Evolutionary conservation across 2,113 vertebrate species (phyloP).

Genomic region (Peromyscus californicus): DNA sequence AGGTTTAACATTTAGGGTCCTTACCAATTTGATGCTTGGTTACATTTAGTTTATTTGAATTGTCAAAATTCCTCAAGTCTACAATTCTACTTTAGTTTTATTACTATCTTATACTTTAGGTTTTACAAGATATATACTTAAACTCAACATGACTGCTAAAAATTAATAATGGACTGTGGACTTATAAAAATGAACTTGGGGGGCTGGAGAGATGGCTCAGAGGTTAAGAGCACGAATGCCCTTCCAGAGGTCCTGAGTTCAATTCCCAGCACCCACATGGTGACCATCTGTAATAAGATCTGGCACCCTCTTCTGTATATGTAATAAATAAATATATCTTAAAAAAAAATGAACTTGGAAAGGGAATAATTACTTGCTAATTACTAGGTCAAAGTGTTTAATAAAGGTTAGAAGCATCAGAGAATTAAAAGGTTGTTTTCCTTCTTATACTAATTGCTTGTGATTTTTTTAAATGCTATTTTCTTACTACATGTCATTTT

Average conservation of each 20-base stretch:
- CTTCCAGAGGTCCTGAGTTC: too few relatives aligned
- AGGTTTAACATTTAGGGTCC: neutral
- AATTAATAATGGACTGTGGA: neutral
- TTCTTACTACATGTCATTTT: slow-evolving; percentile 35
- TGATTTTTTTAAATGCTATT: neutral
- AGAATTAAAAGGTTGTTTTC: neutral
- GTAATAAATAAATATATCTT: too few relatives aligned
- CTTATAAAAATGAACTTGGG: neutral
- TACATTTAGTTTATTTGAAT: neutral
- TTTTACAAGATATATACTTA: neutral
- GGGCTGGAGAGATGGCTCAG: too few relatives aligned
- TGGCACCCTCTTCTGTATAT: too few relatives aligned
- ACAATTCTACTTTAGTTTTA: neutral
- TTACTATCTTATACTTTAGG: neutral
- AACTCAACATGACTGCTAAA: neutral
- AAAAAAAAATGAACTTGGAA: neutral
- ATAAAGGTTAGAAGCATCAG: neutral
- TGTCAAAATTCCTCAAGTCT: neutral
- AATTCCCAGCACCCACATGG: too few relatives aligned
- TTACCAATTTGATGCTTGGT: neutral
- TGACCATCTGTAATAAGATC: too few relatives aligned
- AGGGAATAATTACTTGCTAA: slow-evolving; percentile 33
- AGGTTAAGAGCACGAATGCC: too few relatives aligned
- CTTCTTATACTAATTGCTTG: neutral
- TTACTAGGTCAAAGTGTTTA: neutral